These are phyloP conservation scores for Microtus oregoni DNA, from an alignment of 2,113 vertebrate genomes.

Conservation along the genomic window DNA sequence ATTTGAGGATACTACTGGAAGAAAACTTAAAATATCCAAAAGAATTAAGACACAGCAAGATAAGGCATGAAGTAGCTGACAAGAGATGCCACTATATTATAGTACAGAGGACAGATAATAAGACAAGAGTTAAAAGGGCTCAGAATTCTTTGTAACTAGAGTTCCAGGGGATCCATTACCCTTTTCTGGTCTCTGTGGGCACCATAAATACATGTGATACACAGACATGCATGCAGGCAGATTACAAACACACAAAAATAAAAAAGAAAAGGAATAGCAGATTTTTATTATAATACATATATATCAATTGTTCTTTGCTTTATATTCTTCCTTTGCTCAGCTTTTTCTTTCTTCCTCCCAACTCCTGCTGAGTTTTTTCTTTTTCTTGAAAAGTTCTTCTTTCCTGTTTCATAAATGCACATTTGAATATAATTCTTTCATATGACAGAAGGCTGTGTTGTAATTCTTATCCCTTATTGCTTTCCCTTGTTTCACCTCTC, in stretches of 20 bases:
- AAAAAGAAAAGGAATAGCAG: neutral
- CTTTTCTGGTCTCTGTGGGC: neutral
- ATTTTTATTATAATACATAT: neutral
- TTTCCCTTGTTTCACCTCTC: too few relatives aligned
- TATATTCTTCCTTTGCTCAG: neutral
- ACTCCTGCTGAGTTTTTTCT: too few relatives aligned
- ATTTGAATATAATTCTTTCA: neutral
- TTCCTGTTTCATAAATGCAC: neutral
- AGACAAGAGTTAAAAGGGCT: too few relatives aligned
- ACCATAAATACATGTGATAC: neutral
- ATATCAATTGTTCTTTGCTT: neutral
- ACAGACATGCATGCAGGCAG: neutral
- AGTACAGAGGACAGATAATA: too few relatives aligned
- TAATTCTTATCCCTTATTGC: too few relatives aligned
- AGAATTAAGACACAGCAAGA: too few relatives aligned
- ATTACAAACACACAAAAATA: too few relatives aligned
- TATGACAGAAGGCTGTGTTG: neutral
- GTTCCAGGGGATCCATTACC: neutral
- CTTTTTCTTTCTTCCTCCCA: rapidly evolving
- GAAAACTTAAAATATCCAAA: too few relatives aligned
- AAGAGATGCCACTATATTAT: too few relatives aligned
- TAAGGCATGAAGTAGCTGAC: too few relatives aligned
- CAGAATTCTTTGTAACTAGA: neutral
- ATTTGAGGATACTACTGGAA: too few relatives aligned
- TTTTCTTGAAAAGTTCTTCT: neutral